Conservation (phyloP, 1,140 invertebrate genomes). For the Microvelia longipes region DNA sequence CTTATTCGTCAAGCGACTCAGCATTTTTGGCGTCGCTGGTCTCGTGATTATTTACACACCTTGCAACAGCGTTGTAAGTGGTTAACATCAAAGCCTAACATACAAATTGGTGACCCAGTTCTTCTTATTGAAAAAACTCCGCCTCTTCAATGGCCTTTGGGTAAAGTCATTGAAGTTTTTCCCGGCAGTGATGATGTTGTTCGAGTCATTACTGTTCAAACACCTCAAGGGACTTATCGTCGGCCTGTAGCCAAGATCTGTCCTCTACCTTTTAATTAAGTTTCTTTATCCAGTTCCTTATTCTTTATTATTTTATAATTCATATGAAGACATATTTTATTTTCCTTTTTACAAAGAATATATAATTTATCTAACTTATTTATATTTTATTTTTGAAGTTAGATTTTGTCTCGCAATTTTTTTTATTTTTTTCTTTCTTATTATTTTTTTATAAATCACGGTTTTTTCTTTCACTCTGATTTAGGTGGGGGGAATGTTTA, state of each 20-base stretch:
- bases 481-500: too few relatives aligned
- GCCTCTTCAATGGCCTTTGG: constrained; percentile 15
- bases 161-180: constrained; percentile 24
- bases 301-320: too few relatives aligned
- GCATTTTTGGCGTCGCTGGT: constrained; percentile 14
- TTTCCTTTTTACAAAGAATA: too few relatives aligned
- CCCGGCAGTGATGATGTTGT: constrained; percentile 25
- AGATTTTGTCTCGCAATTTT: too few relatives aligned
- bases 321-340: too few relatives aligned
- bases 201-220: constrained; percentile 26
- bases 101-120: constrained; percentile 11
- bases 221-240: constrained; percentile 15
- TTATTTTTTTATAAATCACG: too few relatives aligned
- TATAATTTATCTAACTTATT: too few relatives aligned
- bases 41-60: constrained; percentile 10
- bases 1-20: constrained; percentile 11
- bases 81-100: not conserved
- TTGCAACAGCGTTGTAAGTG: constrained; percentile 13
- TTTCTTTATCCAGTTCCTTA: not conserved
- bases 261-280: constrained; percentile 6
- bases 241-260: constrained; percentile 17
- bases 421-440: too few relatives aligned
- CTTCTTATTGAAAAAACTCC: not conserved
- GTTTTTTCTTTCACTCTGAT: too few relatives aligned
- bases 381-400: too few relatives aligned